phyloP scores from a whole-genome alignment of 2,888 invertebrate species.

The Formica aserva region DNA sequence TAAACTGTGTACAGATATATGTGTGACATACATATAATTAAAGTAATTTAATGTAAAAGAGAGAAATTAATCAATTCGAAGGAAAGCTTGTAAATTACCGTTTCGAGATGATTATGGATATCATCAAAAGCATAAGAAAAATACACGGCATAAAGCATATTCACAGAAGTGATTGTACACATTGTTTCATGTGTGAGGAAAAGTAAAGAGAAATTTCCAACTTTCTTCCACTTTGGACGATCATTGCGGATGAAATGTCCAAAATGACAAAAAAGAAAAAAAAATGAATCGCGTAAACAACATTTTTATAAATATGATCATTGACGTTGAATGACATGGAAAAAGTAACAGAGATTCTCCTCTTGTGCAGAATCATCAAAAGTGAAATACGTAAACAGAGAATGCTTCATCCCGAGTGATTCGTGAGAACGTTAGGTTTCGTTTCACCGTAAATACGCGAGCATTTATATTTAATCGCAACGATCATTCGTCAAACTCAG shows the following conservation, averaged over 20 bases:
- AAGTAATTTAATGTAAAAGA: neutral
- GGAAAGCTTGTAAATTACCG: neutral
- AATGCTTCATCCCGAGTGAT: conserved; percentile 5
- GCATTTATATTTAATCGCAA: conserved; percentile 33
- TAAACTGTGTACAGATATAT: neutral
- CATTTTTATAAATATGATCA: conserved; percentile 10
- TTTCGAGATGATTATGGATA: neutral
- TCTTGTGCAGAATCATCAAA: conserved; percentile 20
- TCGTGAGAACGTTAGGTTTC: conserved; percentile 31
- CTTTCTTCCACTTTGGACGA: neutral
- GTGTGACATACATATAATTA: neutral
- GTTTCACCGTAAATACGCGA: conserved; percentile 10
- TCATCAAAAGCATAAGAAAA: neutral
- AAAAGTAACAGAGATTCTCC: neutral
- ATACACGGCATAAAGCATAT: neutral
- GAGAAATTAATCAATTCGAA: neutral
- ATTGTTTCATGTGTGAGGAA: neutral
- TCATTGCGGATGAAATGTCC: neutral
- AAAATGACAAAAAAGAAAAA: neutral
- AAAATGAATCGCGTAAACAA: conserved; percentile 12
- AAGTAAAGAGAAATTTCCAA: conserved; percentile 28
- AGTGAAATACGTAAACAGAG: conserved; percentile 28
- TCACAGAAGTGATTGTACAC: neutral
- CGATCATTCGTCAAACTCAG: conserved; percentile 9
- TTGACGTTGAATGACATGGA: neutral